Conservation (phyloP, 2,113 vertebrate genomes). For the Psammodynastes pulverulentus region DNA sequence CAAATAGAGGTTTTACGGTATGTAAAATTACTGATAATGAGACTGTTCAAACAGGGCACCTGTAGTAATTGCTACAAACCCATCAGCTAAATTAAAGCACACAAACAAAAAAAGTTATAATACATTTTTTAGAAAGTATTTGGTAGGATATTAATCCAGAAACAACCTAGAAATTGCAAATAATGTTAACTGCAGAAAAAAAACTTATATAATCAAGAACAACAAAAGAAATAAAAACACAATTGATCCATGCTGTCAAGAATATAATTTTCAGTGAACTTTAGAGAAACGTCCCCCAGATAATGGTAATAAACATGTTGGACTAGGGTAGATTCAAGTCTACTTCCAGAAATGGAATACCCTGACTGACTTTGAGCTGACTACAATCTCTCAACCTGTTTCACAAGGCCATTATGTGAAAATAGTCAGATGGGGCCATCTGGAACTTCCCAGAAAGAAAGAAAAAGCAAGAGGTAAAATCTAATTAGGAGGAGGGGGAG, state of each 20-base stretch:
- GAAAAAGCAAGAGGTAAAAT: not conserved
- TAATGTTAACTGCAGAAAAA: not conserved
- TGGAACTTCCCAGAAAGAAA: not conserved
- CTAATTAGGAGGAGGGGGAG: not conserved
- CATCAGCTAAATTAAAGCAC: conserved; percentile 19
- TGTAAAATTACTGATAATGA: not conserved
- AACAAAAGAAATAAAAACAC: not conserved
- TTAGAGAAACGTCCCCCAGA: not conserved
- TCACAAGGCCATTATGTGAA: not conserved
- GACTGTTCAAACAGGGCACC: not conserved
- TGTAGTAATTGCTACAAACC: not conserved
- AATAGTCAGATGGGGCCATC: not conserved
- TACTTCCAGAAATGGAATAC: not conserved
- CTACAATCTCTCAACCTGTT: not conserved
- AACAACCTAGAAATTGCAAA: not conserved
- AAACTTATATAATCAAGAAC: not conserved
- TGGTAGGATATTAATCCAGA: not conserved
- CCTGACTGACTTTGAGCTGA: not conserved
- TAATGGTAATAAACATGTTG: not conserved
- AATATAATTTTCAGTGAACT: not conserved
- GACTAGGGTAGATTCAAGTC: not conserved
- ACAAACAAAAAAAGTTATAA: not conserved
- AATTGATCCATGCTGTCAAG: not conserved
- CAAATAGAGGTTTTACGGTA: no score
- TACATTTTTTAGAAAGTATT: not conserved